A percentile compares a stretch with the other conserved stretches of the same genome.
Conservation (phyloP, 2,113 vertebrate species). For the Oophaga pumilio region DNA sequence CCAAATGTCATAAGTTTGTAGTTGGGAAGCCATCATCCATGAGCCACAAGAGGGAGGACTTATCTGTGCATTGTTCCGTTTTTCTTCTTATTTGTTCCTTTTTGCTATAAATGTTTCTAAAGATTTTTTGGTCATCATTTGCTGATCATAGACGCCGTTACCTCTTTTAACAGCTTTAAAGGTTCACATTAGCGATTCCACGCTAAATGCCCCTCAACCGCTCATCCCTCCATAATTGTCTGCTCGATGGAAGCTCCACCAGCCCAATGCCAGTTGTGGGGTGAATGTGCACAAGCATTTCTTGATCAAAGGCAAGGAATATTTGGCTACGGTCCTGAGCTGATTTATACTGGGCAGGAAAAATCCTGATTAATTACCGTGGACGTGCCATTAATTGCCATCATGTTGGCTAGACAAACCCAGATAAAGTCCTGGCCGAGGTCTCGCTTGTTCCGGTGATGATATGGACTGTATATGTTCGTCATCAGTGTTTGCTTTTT, state of each 20-base stretch:
- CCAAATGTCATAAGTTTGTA: too few relatives aligned
- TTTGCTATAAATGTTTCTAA: background rate
- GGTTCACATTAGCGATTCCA: background rate
- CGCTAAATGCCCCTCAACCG: background rate
- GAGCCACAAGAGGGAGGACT: too few relatives aligned
- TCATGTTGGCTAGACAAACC: background rate
- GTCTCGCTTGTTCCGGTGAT: background rate
- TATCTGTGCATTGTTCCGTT: too few relatives aligned
- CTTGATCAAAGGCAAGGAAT: background rate
- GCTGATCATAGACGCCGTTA: background rate
- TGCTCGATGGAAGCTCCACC: background rate
- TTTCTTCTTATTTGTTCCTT: background rate
- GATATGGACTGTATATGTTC: background rate
- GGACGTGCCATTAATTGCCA: background rate
- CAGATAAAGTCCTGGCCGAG: background rate
- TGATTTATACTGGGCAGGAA: conserved; percentile 13
- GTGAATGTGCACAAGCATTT: background rate
- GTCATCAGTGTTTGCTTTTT: too few relatives aligned
- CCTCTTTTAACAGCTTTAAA: background rate
- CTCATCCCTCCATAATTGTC: background rate
- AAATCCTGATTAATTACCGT: conserved; percentile 37
- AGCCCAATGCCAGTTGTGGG: background rate
- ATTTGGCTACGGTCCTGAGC: conserved; percentile 33
- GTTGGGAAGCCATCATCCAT: too few relatives aligned
- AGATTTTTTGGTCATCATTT: too few relatives aligned